Evolutionary conservation across 1,140 invertebrate genomes (phyloP), one percentile per base, ranked within the genome.

Genomic region (Mizuhopecten yessoensis): DNA sequence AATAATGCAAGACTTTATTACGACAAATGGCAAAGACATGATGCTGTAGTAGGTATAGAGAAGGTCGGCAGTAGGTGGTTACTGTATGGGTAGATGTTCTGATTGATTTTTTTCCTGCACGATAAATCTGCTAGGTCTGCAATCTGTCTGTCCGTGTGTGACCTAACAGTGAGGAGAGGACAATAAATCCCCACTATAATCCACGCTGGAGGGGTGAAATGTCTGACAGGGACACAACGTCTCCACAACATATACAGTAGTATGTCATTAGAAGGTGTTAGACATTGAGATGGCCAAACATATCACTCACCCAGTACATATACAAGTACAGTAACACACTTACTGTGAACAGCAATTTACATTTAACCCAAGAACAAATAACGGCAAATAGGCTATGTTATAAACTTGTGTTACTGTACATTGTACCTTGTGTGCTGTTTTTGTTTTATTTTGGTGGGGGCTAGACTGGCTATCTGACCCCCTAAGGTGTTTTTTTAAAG

Each of bases 31-130:
- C 13, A 29, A 75, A 75, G 57, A 75, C 57, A 29, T 17, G 20
- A 10, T 29, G 23, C 5, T 75, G 57, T 2, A 75, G n/a, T 75
- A 75, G n/a, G n/a, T 75, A n/a, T 75, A 15, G 9, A 9, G 42
- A 1, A 45, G 42, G 17, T 45, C 17, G 29, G n/a, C 23, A 29
- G 57, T 29, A 29, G 57, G 57, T 29, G n/a, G n/a, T 9, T 29
- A 7, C 5, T 29, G 29, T n/a, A 29, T 3, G n/a, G 45, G 57
- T 29, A 75, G n/a, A n/a, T 13, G 5, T 75, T 29, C n/a, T 3
- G 23, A 75, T 75, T 75, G 57, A 75, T 75, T 75, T 75, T 75
- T n/a, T 75, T 29, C n/a, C 57, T 75, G 57, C 57, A 75, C 57
- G 29, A 75, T 75, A 75, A 75, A 75, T 75, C 57, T 75, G 57